Evolutionary conservation across 2,113 vertebrate genomes (phyloP).

Genomic region (Tyrannus savana): DNA sequence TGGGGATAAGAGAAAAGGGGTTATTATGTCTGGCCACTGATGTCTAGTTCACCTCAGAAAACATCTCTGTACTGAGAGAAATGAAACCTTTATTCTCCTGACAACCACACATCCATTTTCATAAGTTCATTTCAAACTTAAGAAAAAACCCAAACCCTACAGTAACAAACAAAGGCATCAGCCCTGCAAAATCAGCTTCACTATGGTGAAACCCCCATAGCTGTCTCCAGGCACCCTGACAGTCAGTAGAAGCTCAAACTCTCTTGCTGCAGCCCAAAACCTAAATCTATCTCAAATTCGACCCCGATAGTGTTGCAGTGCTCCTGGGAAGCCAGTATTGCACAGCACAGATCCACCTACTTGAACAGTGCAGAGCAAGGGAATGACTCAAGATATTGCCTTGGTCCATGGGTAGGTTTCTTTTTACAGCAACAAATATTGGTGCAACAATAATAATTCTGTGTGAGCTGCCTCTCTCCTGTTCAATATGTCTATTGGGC

Average conservation of each 20-base stretch:
- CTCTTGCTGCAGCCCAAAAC: background rate
- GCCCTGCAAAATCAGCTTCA: background rate
- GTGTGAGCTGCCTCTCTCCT: background rate
- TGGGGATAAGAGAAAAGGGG: background rate
- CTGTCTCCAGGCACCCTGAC: background rate
- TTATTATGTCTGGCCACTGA: slow-evolving; percentile 5
- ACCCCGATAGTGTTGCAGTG: background rate
- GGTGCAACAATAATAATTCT: background rate
- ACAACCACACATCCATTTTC: slow-evolving; percentile 50
- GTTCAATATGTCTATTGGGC: background rate
- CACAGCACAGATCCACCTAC: background rate
- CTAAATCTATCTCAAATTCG: background rate
- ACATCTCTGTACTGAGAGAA: background rate
- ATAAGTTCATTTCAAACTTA: slow-evolving; percentile 15
- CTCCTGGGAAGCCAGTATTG: background rate
- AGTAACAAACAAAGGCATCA: background rate
- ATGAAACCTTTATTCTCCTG: slow-evolving; percentile 13
- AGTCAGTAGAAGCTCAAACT: background rate
- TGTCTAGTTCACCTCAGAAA: background rate
- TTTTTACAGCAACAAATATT: background rate
- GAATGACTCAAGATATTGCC: background rate
- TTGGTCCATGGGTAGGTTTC: background rate
- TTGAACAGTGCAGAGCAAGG: background rate
- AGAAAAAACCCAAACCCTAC: background rate
- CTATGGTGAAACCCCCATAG: background rate